A percentile compares a stretch with the other conserved stretches of the same genome.
Evolutionary conservation across 1,140 invertebrate genomes (phyloP).

Genomic region (Drosophila aff.): DNA sequence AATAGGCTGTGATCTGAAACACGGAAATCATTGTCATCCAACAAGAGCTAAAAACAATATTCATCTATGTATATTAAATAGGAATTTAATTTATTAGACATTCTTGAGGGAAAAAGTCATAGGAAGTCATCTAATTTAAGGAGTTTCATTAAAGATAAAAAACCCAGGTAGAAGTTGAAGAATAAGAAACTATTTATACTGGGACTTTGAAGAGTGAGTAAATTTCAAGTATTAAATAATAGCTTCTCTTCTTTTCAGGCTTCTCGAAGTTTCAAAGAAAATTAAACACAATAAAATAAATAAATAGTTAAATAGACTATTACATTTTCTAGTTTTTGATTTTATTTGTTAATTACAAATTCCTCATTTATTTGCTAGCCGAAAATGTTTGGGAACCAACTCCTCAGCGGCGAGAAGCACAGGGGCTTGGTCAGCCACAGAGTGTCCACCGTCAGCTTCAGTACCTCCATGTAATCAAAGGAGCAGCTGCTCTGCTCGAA

Average conservation of each 20-base stretch:
- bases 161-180: not conserved
- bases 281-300: not conserved
- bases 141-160: not conserved
- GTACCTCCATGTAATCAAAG: conserved; percentile 76
- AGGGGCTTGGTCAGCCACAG: conserved; percentile 80
- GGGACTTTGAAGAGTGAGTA: too few relatives aligned
- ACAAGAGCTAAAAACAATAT: conserved; percentile 15
- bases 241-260: not conserved
- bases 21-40: conserved; percentile 30
- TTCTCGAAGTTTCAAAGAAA: not conserved
- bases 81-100: not conserved
- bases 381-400: conserved; percentile 78
- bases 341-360: conserved; percentile 6
- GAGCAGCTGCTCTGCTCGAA: conserved; percentile 71
- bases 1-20: conserved; percentile 19
- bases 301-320: not conserved
- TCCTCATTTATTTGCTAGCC: conserved; percentile 38
- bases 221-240: not conserved
- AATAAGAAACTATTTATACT: too few relatives aligned
- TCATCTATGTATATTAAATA: conserved; percentile 15
- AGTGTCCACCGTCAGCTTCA: conserved; percentile 73
- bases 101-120: not conserved
- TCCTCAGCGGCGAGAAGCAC: conserved; percentile 73
- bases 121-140: not conserved
- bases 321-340: conserved; percentile 3